phyloP scores from a whole-genome alignment of 2,888 invertebrate genomes.

The Zhuqinia jingwanae region DNA sequence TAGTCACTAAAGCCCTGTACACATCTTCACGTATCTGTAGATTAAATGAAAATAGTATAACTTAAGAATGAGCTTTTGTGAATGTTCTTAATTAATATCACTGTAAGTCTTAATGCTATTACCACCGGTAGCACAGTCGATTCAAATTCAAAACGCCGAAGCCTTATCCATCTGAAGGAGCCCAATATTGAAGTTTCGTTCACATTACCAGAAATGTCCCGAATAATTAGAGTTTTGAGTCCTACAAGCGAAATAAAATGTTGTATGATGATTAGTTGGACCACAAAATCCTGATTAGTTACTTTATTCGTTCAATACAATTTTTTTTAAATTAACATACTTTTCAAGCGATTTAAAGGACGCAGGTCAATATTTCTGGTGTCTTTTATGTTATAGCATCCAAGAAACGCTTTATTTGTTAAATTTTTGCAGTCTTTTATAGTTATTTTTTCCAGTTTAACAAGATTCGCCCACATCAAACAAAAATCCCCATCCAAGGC shows the following conservation, averaged over 20 bases:
- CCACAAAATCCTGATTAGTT: too few species aligned
- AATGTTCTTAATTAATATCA: background rate
- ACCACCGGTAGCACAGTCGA: background rate
- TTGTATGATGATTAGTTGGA: too few species aligned
- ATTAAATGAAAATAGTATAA: background rate
- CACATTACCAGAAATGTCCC: constrained; percentile 21
- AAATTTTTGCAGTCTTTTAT: constrained; percentile 55
- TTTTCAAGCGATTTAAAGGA: constrained; percentile 41
- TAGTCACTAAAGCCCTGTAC: background rate
- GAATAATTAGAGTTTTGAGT: constrained; percentile 19
- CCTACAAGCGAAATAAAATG: constrained; percentile 3
- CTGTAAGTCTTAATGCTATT: background rate
- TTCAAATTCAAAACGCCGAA: constrained; percentile 33
- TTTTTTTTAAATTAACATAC: constrained; percentile 10
- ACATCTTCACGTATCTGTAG: constrained; percentile 9
- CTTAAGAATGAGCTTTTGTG: too few species aligned
- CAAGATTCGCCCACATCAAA: constrained; percentile 29
- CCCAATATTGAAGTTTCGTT: constrained; percentile 3
- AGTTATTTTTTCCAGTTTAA: constrained; percentile 12
- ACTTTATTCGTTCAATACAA: too few species aligned
- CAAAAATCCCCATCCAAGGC: background rate
- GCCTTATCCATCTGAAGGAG: constrained; percentile 41
- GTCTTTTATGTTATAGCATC: background rate
- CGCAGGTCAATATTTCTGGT: constrained; percentile 9
- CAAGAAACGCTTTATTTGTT: constrained; percentile 47